A percentile compares a stretch with the other conserved stretches of the same genome.
Conservation (phyloP, 2,797 vertebrate species). For the Phoebastria nigripes region DNA sequence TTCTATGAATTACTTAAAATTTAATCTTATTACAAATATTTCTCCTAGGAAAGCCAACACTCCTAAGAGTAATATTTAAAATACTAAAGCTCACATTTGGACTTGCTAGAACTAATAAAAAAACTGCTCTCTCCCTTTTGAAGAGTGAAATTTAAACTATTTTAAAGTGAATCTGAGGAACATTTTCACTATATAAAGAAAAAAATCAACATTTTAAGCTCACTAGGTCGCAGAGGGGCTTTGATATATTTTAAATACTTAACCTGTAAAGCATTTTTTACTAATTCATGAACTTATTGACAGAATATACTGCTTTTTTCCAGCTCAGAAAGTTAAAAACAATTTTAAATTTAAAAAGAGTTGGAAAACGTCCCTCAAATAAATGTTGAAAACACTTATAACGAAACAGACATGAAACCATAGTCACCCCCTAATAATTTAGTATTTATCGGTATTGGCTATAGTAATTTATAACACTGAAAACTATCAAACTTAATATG, state of each 20-base stretch:
- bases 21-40: constrained; percentile 25
- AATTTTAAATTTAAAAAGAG: constrained; percentile 15
- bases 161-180: constrained; percentile 39
- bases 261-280: constrained; percentile 22
- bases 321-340: constrained; percentile 4
- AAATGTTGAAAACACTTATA: constrained; percentile 46
- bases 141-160: constrained; percentile 42
- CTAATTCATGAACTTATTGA: constrained; percentile 14
- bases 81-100: constrained; percentile 40
- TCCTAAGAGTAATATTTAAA: constrained; percentile 50
- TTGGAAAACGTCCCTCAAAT: constrained; percentile 13
- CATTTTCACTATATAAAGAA: neutral
- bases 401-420: constrained; percentile 42
- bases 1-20: constrained; percentile 20
- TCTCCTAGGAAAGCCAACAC: constrained; percentile 42
- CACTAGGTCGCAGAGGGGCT: neutral
- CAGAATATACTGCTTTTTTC: neutral
- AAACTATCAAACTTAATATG: constrained; percentile 45
- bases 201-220: constrained; percentile 2
- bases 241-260: constrained; percentile 13
- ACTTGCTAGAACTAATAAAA: constrained; percentile 17
- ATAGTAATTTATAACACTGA: constrained; percentile 48
- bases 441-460: constrained; percentile 54
- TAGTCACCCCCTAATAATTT: constrained; percentile 29
- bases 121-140: neutral